These are phyloP conservation scores for Scopus umbretta DNA, from an alignment of 2,113 vertebrate species.

Conservation along the genomic window DNA sequence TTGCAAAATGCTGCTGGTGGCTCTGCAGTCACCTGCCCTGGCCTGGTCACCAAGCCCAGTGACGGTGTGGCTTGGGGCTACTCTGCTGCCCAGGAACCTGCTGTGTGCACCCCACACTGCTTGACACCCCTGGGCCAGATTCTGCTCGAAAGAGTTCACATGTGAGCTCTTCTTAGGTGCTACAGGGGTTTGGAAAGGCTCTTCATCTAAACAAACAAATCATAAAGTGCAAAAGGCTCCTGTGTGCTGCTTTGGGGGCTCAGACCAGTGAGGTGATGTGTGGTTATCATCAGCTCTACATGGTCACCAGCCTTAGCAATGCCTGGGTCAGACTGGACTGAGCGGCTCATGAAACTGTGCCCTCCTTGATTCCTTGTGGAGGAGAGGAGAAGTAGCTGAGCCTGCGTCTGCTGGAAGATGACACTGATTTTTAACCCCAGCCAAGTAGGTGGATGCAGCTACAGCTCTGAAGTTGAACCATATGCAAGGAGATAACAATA, in stretches of 20 bases:
- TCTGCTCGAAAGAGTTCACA: not conserved
- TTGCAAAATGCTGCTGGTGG: not conserved
- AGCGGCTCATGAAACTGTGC: not conserved
- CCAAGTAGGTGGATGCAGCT: not conserved
- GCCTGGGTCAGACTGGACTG: not conserved
- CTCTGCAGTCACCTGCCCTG: not conserved
- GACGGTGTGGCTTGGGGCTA: not conserved
- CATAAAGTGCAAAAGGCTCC: not conserved
- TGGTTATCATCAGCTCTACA: not conserved
- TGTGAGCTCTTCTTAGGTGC: not conserved
- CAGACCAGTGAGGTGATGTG: not conserved
- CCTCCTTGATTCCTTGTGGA: not conserved
- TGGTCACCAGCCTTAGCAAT: not conserved
- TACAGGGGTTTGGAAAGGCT: not conserved
- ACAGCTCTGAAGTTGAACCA: not conserved
- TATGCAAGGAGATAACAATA: not conserved
- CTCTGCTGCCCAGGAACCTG: not conserved
- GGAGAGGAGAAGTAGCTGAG: not conserved
- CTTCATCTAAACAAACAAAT: not conserved
- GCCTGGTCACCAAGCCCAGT: not conserved
- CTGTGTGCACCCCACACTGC: not conserved
- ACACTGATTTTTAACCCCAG: not conserved
- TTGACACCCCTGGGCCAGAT: fast-evolving
- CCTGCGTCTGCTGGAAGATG: not conserved
- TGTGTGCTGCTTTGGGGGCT: not conserved